phyloP scores from a whole-genome alignment of 2,888 invertebrate genomes.

The Acleris laterana region DNA sequence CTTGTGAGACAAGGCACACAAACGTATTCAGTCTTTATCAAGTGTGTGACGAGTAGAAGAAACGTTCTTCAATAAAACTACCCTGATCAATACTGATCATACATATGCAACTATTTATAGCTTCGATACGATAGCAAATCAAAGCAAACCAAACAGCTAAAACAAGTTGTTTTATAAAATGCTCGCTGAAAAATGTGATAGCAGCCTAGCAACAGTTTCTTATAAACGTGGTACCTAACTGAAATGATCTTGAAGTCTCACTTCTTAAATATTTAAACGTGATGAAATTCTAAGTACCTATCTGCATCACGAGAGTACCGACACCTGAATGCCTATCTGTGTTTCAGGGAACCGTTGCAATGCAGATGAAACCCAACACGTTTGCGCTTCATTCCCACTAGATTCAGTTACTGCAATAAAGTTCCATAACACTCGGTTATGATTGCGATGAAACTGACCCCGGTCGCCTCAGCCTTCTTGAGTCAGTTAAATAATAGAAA shows the following conservation, averaged over 20 bases:
- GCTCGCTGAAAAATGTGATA: too few relatives aligned
- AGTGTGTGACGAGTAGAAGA: too few relatives aligned
- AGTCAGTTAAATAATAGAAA: not conserved
- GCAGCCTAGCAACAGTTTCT: too few relatives aligned
- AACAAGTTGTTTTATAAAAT: too few relatives aligned
- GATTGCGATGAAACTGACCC: constrained; percentile 17
- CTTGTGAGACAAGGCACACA: too few relatives aligned
- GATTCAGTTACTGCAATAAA: constrained; percentile 38
- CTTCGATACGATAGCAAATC: too few relatives aligned
- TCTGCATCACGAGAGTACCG: constrained; percentile 42
- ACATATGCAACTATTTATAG: too few relatives aligned
- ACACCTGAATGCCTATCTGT: constrained; percentile 44
- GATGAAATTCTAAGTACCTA: constrained; percentile 48
- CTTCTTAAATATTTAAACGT: constrained; percentile 13
- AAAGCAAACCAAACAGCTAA: too few relatives aligned
- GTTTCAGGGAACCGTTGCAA: constrained; percentile 53
- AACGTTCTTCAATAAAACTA: too few relatives aligned
- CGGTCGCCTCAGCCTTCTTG: constrained; percentile 9
- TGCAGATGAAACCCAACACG: constrained; percentile 42
- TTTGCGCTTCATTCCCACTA: constrained; percentile 35
- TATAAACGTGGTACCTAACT: not conserved
- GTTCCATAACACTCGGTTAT: constrained; percentile 30
- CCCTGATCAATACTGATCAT: too few relatives aligned
- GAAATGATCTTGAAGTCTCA: not conserved
- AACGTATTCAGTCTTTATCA: too few relatives aligned